phyloP scores from a whole-genome alignment of 2,113 vertebrate species.

The Murina feae region DNA sequence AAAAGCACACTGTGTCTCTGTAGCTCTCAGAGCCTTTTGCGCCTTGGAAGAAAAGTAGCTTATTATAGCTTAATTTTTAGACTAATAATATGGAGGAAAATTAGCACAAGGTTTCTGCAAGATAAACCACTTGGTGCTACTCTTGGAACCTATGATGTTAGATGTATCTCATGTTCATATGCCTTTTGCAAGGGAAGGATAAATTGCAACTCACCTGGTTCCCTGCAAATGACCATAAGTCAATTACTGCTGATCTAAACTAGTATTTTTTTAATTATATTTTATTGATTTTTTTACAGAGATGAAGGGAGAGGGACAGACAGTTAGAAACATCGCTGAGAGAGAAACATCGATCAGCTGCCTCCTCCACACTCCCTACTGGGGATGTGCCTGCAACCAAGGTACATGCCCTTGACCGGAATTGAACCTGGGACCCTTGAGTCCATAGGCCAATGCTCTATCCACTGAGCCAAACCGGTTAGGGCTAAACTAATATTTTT shows the following conservation, averaged over 20 bases:
- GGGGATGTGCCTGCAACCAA: too few species aligned
- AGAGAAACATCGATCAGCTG: too few species aligned
- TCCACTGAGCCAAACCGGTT: too few species aligned
- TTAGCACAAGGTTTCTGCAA: not conserved
- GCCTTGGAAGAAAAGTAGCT: not conserved
- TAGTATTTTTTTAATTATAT: not conserved
- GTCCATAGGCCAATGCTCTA: too few species aligned
- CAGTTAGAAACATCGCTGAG: too few species aligned
- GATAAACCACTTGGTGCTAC: not conserved
- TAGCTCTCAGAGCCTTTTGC: fast-evolving
- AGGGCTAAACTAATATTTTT: not conserved
- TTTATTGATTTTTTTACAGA: too few species aligned
- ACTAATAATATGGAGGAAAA: not conserved
- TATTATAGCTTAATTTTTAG: not conserved
- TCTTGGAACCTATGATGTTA: not conserved
- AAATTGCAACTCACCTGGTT: not conserved
- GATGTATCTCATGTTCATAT: not conserved
- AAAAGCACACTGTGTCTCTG: not conserved
- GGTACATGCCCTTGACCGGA: too few species aligned
- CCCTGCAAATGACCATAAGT: not conserved
- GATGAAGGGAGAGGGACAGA: too few species aligned
- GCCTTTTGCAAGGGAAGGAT: not conserved
- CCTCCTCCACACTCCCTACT: too few species aligned
- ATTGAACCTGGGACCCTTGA: too few species aligned
- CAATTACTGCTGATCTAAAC: not conserved